Conservation (phyloP, 2,797 vertebrate species). For the Ptychobarbus kaznakovi region DNA sequence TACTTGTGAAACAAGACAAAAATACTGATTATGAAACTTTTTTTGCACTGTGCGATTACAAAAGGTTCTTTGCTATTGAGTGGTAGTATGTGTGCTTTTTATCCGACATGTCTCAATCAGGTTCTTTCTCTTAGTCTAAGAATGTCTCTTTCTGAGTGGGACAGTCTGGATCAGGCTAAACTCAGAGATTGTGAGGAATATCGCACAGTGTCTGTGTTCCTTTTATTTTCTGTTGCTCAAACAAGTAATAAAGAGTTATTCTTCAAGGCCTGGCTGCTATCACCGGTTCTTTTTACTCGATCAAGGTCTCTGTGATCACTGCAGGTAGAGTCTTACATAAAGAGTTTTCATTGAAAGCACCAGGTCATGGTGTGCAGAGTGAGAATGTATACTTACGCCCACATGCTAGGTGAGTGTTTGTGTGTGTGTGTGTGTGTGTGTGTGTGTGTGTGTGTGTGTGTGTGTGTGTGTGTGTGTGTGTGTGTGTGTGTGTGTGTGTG, state of each 20-base stretch:
- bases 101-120: background rate
- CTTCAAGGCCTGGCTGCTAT: constrained; percentile 6
- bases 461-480: background rate
- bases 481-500: background rate
- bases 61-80: background rate
- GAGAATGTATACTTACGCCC: constrained; percentile 26
- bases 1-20: background rate
- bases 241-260: constrained; percentile 30
- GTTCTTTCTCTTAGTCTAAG: constrained; percentile 5
- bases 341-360: constrained; percentile 18
- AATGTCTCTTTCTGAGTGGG: constrained; percentile 20
- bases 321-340: constrained; percentile 19
- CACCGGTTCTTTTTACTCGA: background rate
- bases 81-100: background rate
- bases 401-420: constrained; percentile 23
- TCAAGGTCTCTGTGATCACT: constrained; percentile 29
- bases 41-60: background rate
- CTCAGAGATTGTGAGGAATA: constrained; percentile 5
- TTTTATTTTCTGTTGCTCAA: constrained; percentile 22
- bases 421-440: background rate
- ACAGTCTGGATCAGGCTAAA: background rate
- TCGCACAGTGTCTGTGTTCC: background rate
- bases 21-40: background rate
- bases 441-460: background rate
- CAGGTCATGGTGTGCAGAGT: constrained; percentile 15